phyloP scores from a whole-genome alignment of 2,888 invertebrate species.

The Sussaba pulchella region DNA sequence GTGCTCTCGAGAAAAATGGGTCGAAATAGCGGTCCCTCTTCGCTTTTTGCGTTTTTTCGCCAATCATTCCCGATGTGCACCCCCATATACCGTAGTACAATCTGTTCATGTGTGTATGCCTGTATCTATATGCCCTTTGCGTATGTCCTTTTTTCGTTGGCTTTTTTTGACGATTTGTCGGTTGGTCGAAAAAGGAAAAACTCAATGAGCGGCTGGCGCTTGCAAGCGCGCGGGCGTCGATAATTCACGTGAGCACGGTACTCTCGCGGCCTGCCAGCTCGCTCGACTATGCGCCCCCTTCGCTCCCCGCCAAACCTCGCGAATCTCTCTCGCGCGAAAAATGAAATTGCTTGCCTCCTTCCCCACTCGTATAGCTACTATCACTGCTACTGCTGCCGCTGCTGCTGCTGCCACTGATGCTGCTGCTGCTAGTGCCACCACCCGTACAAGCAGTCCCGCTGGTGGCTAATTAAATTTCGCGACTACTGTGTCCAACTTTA shows the following conservation, averaged over 20 bases:
- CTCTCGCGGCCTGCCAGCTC: constrained; percentile 58
- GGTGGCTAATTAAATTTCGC: constrained; percentile 75
- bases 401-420: constrained; percentile 2
- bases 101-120: constrained; percentile 35
- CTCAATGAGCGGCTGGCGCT: constrained; percentile 61
- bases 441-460: constrained; percentile 68
- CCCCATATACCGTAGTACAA: constrained; percentile 18
- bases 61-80: constrained; percentile 4
- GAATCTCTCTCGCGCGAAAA: constrained; percentile 59
- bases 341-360: constrained; percentile 71
- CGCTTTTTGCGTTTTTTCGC: constrained; percentile 52
- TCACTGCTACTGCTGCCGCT: constrained; percentile 1
- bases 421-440: constrained; percentile 49
- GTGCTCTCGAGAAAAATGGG: constrained; percentile 64
- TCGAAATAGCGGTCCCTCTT: constrained; percentile 64
- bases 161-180: constrained; percentile 65
- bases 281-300: constrained; percentile 25
- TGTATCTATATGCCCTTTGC: constrained; percentile 2
- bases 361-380: constrained; percentile 18
- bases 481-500: constrained; percentile 73
- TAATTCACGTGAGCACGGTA: constrained; percentile 64
- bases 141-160: constrained; percentile 30
- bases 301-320: constrained; percentile 17
- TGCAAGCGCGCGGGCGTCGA: constrained; percentile 63
- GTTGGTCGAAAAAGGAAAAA: constrained; percentile 60